Evolutionary conservation across 2,888 invertebrate species (phyloP), one percentile per base, ranked within the genome.

Genomic region (Troides oblongomaculatus): DNA sequence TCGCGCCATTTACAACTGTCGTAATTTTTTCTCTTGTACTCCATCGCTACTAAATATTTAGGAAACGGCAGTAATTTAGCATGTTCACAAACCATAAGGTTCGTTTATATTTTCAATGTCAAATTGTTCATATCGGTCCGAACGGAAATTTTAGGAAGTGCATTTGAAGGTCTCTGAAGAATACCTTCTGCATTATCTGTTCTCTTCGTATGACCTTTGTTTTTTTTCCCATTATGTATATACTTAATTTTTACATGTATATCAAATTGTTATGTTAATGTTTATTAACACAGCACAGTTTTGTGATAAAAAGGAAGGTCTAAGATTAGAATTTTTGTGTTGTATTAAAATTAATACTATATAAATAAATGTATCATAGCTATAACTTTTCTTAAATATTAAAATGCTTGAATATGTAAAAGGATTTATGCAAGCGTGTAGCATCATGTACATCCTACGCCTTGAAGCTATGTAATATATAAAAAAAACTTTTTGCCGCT

Each of bases 141-240:
- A 73, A 74, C 75, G 71, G 53, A 71, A 70, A 74, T 74, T 79
- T 72, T 78, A 79, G 85, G 86, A 85, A 85, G 75, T 76, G 62
- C 68, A 56, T 73, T 66, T 64, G 80, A 84, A 86, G 84, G 85
- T 73, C 80, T 73, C 80, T 73, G 63, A 65, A 43, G 57, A 60
- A 56, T 12, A 46, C 39, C 25, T 39, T 53, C 6, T 57, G n/a
- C n/a, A 18, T 57, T 57, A 57, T 57, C 21, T 21, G 56, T 56
- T 23, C 36, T 30, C 23, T 50, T 61, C 0, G 25, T 58, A 43
- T 43, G 12, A 53, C 18, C 53, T 57, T 57, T 30, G 14, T 36
- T 36, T 50, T 64, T 57, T 21, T 25, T 53, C 21, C 5, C 39
- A 14, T 60, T 36, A 43, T 23, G 10, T 50, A 50, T 59, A 5